Evolutionary conservation across 2,113 vertebrate genomes (phyloP), one percentile per base, ranked within the genome.

Genomic region (Colaptes auratus): DNA sequence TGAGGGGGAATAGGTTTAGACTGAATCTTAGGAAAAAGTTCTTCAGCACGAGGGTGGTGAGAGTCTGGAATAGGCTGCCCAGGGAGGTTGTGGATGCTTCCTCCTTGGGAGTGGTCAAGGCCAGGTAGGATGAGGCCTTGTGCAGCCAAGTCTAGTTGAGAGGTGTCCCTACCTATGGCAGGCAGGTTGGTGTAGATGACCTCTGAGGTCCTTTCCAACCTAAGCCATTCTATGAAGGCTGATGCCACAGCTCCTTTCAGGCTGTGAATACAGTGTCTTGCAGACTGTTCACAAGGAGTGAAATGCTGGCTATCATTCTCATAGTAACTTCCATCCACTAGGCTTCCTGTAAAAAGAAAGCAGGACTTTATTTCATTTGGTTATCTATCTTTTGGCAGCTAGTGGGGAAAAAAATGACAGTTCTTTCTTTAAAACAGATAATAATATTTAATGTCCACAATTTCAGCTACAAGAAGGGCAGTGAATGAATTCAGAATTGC

Each of bases 261-360:
- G 28, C 44, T 28, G 7, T 0, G 3, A 53, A 39, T 14, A 21
- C 0, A 1, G 36, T 13, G 30, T 18, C 71, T 53, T 16, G 6
- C 6, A 65, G 67, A 20, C 36, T 27, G 53, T 33, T 39, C 58
- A 18, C 2, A 1, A 11, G 36, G n/a, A 36, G 23, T n/a, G 14
- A 80, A 89, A 27, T 28, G 6, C 1, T 69, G 25, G 44, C 5
- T 69, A 4, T 36, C 52, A 16, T 25, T 72, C 53, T 48, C 42
- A 75, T 53, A 56, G 36, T 30, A 25, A 53, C 46, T 58, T 71
- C 48, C 18, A 33, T 50, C 46, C 59, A 6, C 9, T 13, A 19
- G 28, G 50, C 56, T 64, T 71, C 82, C 46, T 63, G 74, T 48
- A 20, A 86, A n/a, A 88, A 76, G 21, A 2, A 44, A 61, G 65